A percentile compares a stretch with the other conserved stretches of the same genome.
Evolutionary conservation across 2,797 vertebrate species (phyloP).

Genomic region (Triplophysa yarkandensis): DNA sequence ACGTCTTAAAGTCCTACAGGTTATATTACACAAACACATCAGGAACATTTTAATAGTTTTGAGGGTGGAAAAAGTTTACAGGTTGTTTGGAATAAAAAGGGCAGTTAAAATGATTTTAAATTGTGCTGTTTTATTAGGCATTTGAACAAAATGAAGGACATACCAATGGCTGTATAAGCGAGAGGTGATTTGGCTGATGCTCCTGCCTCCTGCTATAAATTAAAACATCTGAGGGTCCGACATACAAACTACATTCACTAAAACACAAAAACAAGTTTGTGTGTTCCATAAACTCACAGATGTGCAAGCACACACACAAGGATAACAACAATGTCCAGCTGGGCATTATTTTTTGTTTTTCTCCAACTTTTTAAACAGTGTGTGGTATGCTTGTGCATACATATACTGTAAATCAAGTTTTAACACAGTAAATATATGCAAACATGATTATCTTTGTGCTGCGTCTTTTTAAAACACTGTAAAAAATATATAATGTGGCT

Average conservation of each 20-base stretch:
- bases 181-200: neutral
- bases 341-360: constrained; percentile 5
- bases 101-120: constrained; percentile 21
- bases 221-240: constrained; percentile 7
- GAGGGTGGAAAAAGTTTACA: neutral
- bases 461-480: no score
- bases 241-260: neutral
- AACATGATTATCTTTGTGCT: constrained; percentile 8
- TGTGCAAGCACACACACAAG: neutral
- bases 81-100: constrained; percentile 8
- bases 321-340: constrained; percentile 27
- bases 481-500: no score
- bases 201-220: constrained; percentile 31
- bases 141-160: constrained; percentile 35
- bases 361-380: constrained; percentile 33
- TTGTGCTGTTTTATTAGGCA: constrained; percentile 30
- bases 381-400: constrained; percentile 29
- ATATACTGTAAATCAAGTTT: constrained; percentile 4
- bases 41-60: neutral
- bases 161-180: neutral
- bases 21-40: neutral
- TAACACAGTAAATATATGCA: constrained; percentile 17
- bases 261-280: constrained; percentile 27
- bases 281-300: constrained; percentile 17
- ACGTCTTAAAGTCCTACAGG: neutral